phyloP scores from a whole-genome alignment of 1,140 invertebrate genomes.

The Bombyx mandarina region DNA sequence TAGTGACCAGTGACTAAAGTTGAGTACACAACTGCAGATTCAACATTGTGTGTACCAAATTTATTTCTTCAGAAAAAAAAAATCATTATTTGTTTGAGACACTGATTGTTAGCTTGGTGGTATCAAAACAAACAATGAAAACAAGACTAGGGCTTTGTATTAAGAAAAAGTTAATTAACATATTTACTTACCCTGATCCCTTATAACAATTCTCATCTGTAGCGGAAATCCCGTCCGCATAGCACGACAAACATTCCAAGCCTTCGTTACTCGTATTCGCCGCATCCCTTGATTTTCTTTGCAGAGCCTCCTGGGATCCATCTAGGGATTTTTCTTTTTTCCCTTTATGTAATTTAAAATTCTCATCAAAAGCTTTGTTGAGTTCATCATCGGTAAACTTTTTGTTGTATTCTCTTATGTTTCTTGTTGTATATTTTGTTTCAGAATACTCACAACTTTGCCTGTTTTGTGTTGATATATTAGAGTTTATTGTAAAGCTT shows the following conservation, averaged over 20 bases:
- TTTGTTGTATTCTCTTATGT: slow-evolving; percentile 20
- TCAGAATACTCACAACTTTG: not conserved
- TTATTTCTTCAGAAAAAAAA: no score
- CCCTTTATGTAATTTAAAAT: slow-evolving; percentile 22
- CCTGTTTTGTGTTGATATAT: no score
- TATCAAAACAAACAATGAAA: no score
- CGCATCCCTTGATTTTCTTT: slow-evolving; percentile 14
- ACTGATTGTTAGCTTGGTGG: no score
- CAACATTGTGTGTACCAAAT: no score
- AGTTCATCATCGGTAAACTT: slow-evolving; percentile 28
- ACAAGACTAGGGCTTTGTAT: no score
- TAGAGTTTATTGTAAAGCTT: no score
- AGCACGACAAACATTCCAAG: slow-evolving; percentile 26
- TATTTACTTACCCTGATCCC: slow-evolving; percentile 22
- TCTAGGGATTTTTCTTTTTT: slow-evolving; percentile 3
- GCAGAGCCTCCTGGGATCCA: slow-evolving; percentile 4
- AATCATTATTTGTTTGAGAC: no score
- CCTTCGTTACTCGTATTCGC: slow-evolving; percentile 7
- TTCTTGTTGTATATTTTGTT: slow-evolving; percentile 19
- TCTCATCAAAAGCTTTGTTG: slow-evolving; percentile 17
- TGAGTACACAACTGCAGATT: no score
- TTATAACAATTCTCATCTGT: slow-evolving; percentile 27
- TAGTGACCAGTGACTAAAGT: no score
- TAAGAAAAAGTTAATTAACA: slow-evolving; percentile 4
- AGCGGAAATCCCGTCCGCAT: slow-evolving; percentile 16